Evolutionary conservation across 1,140 invertebrate genomes (phyloP), one percentile per base, ranked within the genome.

Genomic region (Papilio glaucus): DNA sequence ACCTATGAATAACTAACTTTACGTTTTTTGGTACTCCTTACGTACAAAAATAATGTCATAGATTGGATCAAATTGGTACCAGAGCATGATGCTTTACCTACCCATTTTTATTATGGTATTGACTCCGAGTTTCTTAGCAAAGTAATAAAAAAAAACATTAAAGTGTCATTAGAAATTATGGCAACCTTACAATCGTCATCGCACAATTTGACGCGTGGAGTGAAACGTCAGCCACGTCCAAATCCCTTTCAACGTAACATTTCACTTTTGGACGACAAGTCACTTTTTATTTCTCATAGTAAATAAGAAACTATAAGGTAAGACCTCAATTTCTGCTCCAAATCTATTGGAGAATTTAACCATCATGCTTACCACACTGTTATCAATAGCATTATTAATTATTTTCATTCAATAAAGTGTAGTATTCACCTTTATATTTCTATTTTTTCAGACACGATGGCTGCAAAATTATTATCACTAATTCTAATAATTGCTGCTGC

Each of bases 171-270:
- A 33, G 2, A 33, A 33, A 33, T 33, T 33, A 33, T 86, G 81
- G 89, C 83, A 88, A 88, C 62, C 41, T 77, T 82, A 81, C 80
- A 18, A 33, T 33, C 29, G 29, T 33, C 29, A 33, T 57, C 80
- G 82, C 77, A 88, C 6, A 18, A 69, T 49, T 69, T 69, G 67
- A 69, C 85, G 91, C 91, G 89, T 93, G 91, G 89, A 91, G 83
- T 88, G 89, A 91, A 92, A 91, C 85, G 89, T 91, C 89, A 91
- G 91, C 89, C 91, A 91, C 89, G 89, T 91, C 85, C 82, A 62
- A 79, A 75, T 71, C 75, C 72, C 81, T 86, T 84, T 90, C 86
- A 88, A 83, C 77, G 75, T 73, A 84, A 79, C 76, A 72, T 78
- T 76, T 79, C 71, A 73, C 74, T 76, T 78, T 71, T 37, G 4